Evolutionary conservation across 2,113 vertebrate genomes (phyloP).

Genomic region (Bubo blakistoni): DNA sequence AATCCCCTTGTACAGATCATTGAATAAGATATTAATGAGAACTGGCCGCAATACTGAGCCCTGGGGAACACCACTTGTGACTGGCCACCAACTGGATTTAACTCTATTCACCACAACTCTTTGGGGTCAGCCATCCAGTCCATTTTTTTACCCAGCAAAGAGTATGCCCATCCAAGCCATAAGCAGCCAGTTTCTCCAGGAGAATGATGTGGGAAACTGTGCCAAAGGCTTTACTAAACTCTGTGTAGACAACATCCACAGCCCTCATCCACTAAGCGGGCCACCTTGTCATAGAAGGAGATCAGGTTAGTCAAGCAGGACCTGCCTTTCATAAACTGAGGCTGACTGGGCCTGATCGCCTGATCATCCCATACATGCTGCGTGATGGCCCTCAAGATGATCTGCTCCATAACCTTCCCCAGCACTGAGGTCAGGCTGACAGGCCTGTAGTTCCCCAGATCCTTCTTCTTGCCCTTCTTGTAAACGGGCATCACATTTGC

Average conservation of each 20-base stretch:
- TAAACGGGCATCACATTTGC: not conserved
- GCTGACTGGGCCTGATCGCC: not conserved
- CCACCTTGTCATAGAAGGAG: not conserved
- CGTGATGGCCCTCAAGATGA: not conserved
- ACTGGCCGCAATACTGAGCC: too few relatives aligned
- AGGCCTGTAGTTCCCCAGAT: not conserved
- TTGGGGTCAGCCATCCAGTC: not conserved
- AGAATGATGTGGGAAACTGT: not conserved
- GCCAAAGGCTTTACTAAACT: not conserved
- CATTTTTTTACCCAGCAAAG: not conserved
- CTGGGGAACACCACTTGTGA: not conserved
- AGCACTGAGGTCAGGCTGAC: not conserved
- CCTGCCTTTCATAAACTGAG: not conserved
- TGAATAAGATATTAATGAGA: not conserved
- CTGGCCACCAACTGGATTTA: not conserved
- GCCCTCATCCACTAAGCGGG: not conserved
- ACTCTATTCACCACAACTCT: not conserved
- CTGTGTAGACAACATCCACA: not conserved
- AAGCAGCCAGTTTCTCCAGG: not conserved
- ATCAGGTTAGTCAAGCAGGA: not conserved
- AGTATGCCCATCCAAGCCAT: not conserved
- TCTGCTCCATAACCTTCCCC: not conserved
- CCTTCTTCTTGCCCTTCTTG: not conserved
- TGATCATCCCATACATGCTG: not conserved
- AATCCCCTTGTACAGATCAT: accelerated